Evolutionary conservation across 2,113 vertebrate species (phyloP).

Genomic region (Bucco capensis): DNA sequence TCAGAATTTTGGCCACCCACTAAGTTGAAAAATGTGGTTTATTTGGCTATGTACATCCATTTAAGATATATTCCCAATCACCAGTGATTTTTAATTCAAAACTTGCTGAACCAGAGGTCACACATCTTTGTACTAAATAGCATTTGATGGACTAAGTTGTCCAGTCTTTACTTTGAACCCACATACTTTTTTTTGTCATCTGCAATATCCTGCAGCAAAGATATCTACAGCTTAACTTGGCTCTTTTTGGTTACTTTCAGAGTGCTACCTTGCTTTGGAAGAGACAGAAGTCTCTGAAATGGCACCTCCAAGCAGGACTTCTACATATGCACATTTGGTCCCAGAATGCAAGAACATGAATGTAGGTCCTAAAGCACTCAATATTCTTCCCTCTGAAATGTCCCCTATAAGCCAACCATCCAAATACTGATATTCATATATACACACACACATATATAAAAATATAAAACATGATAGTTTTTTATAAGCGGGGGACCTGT

Average conservation of each 20-base stretch:
- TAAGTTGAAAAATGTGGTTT: conserved; percentile 43
- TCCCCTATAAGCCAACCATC: background rate
- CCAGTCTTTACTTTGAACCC: background rate
- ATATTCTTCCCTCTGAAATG: background rate
- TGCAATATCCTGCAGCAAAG: background rate
- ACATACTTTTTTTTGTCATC: background rate
- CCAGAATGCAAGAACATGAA: background rate
- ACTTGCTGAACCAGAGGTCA: conserved; percentile 14
- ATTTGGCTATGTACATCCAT: conserved; percentile 32
- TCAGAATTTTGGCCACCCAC: conserved; percentile 61
- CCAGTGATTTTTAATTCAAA: conserved; percentile 9
- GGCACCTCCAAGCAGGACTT: background rate
- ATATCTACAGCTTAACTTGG: background rate
- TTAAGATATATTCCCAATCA: conserved; percentile 5
- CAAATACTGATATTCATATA: background rate
- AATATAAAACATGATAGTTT: background rate
- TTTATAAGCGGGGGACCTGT: background rate
- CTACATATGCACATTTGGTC: background rate
- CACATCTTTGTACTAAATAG: background rate
- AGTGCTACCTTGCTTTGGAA: background rate
- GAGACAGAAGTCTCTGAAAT: background rate
- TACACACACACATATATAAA: background rate
- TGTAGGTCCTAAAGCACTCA: background rate
- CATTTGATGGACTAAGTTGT: background rate
- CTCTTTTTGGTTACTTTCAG: background rate